phyloP scores from a whole-genome alignment of 1,140 invertebrate species.

The Cotesia typhae region DNA sequence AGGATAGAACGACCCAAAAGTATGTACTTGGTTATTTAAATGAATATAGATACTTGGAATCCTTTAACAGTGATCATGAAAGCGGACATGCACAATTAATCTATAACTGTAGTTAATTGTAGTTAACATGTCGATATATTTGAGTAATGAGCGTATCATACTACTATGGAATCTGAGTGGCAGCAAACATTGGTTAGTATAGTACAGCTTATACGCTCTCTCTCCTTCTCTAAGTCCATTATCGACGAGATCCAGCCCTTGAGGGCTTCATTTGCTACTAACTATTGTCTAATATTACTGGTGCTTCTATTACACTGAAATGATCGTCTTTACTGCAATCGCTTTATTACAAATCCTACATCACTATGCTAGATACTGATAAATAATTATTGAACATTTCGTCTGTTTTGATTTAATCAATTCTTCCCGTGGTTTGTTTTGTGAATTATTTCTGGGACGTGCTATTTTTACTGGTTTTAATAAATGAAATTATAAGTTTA shows the following conservation, averaged over 20 bases:
- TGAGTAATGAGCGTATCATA: slow-evolving; percentile 29
- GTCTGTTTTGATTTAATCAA: background rate
- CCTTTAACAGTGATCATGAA: slow-evolving; percentile 53
- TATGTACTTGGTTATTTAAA: background rate
- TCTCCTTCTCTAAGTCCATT: slow-evolving; percentile 51
- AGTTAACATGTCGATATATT: slow-evolving; percentile 40
- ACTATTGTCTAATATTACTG: slow-evolving; percentile 47
- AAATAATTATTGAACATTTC: too few species aligned
- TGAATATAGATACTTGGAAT: slow-evolving; percentile 41
- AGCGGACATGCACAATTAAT: slow-evolving; percentile 47
- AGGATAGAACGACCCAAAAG: too few species aligned
- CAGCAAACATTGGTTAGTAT: slow-evolving; percentile 19
- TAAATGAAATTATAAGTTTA: too few species aligned
- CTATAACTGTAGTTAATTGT: slow-evolving; percentile 56
- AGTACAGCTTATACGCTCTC: slow-evolving; percentile 1
- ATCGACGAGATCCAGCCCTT: slow-evolving; percentile 51
- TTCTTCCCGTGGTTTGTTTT: background rate
- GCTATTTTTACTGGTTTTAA: background rate
- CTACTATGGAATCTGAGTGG: slow-evolving; percentile 40
- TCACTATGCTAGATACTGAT: background rate
- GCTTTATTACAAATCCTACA: slow-evolving; percentile 16
- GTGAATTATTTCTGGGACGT: background rate
- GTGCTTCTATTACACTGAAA: slow-evolving; percentile 51
- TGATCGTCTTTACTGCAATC: slow-evolving; percentile 36
- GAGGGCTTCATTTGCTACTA: slow-evolving; percentile 24